A percentile compares a stretch with the other conserved stretches of the same genome.
These are phyloP conservation scores for Nematostella vectensis DNA, from an alignment of 92 coral and sea anemone genomes.

Conservation along the genomic window DNA sequence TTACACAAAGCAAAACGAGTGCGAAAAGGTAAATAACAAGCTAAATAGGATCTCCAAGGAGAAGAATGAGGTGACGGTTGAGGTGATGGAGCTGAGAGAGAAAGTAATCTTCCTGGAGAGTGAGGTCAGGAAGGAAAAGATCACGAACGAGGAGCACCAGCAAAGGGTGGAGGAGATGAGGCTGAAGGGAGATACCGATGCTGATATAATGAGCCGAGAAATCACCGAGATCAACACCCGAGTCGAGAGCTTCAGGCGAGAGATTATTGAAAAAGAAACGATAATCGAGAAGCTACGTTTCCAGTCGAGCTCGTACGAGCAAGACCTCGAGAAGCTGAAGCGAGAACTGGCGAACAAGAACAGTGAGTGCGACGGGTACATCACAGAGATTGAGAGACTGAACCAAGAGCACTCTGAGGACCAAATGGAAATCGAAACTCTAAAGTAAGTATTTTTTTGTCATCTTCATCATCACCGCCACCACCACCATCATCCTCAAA, in stretches of 20 bases:
- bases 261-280: conserved; percentile 70
- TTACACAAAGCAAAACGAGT: conserved; percentile 72
- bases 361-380: conserved; percentile 47
- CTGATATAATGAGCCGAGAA: conserved; percentile 47
- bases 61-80: conserved; percentile 83
- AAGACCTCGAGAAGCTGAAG: conserved; percentile 67
- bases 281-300: conserved; percentile 69
- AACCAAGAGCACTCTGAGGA: conserved; percentile 71
- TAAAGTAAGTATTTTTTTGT: too few relatives aligned
- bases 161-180: conserved; percentile 37
- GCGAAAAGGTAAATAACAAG: conserved; percentile 57
- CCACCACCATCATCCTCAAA: too few relatives aligned
- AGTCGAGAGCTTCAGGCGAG: conserved; percentile 64
- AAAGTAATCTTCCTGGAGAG: conserved; percentile 62
- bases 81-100: conserved; percentile 77
- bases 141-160: conserved; percentile 41
- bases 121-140: conserved; percentile 56
- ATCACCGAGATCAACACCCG: conserved; percentile 56
- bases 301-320: conserved; percentile 63
- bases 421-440: conserved; percentile 47
- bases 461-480: too few relatives aligned
- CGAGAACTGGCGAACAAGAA: conserved; percentile 73
- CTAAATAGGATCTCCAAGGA: conserved; percentile 68
- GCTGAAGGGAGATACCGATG: conserved; percentile 57
- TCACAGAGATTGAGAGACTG: conserved; percentile 47